Conservation (phyloP, 2,797 vertebrate genomes). For the Passerculus sandwichensis region DNA sequence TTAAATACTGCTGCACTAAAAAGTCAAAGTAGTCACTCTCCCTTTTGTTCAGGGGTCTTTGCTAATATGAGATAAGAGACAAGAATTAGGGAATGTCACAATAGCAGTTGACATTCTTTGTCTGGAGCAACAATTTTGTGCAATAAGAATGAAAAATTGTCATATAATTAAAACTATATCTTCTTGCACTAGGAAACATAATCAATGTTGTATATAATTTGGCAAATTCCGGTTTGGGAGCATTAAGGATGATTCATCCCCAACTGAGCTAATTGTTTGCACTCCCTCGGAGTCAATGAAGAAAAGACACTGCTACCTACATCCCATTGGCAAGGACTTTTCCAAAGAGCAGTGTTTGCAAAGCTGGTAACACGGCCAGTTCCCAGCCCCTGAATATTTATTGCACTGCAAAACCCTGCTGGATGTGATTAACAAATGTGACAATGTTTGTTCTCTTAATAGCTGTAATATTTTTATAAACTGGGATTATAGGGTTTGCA, state of each 20-base stretch:
- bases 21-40: not conserved
- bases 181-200: not conserved
- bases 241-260: slow-evolving; percentile 24
- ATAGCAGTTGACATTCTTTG: not conserved
- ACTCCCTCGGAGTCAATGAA: not conserved
- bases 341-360: not conserved
- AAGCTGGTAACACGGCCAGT: not conserved
- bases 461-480: slow-evolving; percentile 19
- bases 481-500: not conserved
- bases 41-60: not conserved
- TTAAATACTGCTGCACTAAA: not conserved
- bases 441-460: not conserved
- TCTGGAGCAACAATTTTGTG: not conserved
- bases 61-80: not conserved
- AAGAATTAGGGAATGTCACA: not conserved
- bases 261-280: not conserved
- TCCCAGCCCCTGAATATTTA: slow-evolving; percentile 22
- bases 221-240: slow-evolving; percentile 18
- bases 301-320: slow-evolving; percentile 11
- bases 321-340: not conserved
- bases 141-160: slow-evolving; percentile 14
- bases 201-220: slow-evolving; percentile 9
- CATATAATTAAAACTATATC: not conserved
- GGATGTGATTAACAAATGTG: not conserved
- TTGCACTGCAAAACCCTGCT: not conserved